Base-by-base conservation (phyloP, 2,797 vertebrate species). In the Brachymystax lenok region DNA sequence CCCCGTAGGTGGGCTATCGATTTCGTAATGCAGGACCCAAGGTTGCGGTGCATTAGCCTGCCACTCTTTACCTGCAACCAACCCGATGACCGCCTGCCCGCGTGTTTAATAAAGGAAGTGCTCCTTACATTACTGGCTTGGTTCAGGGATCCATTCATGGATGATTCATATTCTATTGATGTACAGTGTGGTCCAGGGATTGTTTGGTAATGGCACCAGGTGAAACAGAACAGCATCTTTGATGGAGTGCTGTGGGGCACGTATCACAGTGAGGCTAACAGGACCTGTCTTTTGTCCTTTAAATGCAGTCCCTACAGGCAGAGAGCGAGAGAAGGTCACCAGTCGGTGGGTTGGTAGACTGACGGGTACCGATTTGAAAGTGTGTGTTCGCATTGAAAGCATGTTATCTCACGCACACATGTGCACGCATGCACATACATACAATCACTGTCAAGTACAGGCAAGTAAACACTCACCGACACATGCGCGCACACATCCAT, bases 71-170 rank as follows among this genome's bases (percentile, higher is more conserved):
- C 76, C 50, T 13, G 68, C 24, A 24, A 59, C 28, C 68, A 79
- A 74, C 76, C 76, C 74, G 64, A 70, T 75, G 77, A 72, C 73
- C 74, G 59, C 59, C 59, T 61, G 59, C 19, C 71, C 16, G 13
- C 14, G 14, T 33, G 64, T 30, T 76, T 87, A 72, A 82, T 83
- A 73, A 80, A 71, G 82, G 73, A 83, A 79, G 77, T 79, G 78
- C 78, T 80, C 80, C 79, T 76, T 83, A 80, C 76, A 82, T 84
- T 81, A 83, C 69, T 76, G 77, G 69, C 74, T 64, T 75, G 3
- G 56, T 82, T 74, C 21, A 74, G 80, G 27, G n/a, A 59, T 59
- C 54, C 54, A 5, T 21, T 59, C 54, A 61, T 54, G 30, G 81
- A 77, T 81, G 80, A 83, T 80, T 76, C 71, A 77, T 74, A 76